Evolutionary conservation across 2,888 invertebrate species (phyloP).

Genomic region (Mechanitis messenoides): DNA sequence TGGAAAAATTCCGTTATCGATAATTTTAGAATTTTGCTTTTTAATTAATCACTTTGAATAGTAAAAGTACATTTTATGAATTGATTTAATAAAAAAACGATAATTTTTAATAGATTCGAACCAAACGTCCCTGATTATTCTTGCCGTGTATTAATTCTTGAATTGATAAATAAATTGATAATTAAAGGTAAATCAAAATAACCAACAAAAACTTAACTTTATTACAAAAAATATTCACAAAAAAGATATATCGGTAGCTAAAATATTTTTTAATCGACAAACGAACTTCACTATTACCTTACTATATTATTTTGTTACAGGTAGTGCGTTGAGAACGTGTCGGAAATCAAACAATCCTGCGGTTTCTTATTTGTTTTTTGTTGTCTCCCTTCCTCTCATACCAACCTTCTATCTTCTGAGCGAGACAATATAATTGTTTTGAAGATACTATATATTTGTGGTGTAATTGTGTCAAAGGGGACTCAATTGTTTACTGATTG

Average conservation of each 20-base stretch:
- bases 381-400: constrained; percentile 23
- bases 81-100: too few relatives aligned
- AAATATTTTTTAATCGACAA: constrained; percentile 37
- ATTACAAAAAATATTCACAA: too few relatives aligned
- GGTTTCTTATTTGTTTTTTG: constrained; percentile 34
- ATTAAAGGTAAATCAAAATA: too few relatives aligned
- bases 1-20: constrained; percentile 8
- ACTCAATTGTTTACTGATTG: constrained; percentile 21
- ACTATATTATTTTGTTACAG: constrained; percentile 26
- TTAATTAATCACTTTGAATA: too few relatives aligned
- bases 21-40: not conserved
- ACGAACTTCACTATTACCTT: too few relatives aligned
- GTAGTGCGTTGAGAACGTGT: constrained; percentile 41
- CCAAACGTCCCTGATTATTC: too few relatives aligned
- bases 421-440: constrained; percentile 13
- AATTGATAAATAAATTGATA: too few relatives aligned
- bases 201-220: too few relatives aligned
- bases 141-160: too few relatives aligned
- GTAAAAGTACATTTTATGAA: not conserved
- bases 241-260: not conserved
- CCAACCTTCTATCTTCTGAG: not conserved
- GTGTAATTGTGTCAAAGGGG: constrained; percentile 9
- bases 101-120: too few relatives aligned
- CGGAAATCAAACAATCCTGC: constrained; percentile 59
- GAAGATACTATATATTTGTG: not conserved